Evolutionary conservation across 2,888 invertebrate species (phyloP), one percentile per base, ranked within the genome.

Genomic region (Tupiocoris notatus): DNA sequence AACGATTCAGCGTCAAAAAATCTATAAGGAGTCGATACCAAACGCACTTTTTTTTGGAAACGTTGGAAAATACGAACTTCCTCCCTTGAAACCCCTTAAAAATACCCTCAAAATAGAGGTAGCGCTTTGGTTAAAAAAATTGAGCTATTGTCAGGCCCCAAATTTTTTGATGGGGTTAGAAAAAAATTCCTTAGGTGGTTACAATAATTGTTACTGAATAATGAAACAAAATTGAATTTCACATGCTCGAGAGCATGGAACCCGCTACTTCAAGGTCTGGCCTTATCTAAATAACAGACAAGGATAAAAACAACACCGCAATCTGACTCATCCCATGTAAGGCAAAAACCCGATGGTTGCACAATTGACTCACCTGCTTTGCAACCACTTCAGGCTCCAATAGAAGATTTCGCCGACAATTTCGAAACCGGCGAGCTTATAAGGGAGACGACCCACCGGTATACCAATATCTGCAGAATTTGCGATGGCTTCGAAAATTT

Each of bases 341-440:
- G n/a, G n/a, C 59, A 59, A 59, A 59, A 59, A 59, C n/a, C 3
- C n/a, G 20, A 3, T 20, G 20, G 16, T 59, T 59, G 17, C 3
- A 59, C n/a, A 59, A 17, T 18, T 7, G 6, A 56, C 66, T 66
- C 24, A 92, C 93, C 90, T 91, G 84, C 90, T 89, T 81, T 88
- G 88, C 82, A 93, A 86, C 85, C 92, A 92, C 83, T 91, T 91
- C 75, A 91, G 87, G 67, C 88, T 89, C 90, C 92, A 92, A 84
- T 91, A 90, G 77, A 91, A 87, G 79, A 92, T 88, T 83, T 91
- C 92, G 64, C 92, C 92, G 81, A 88, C 86, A 77, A 92, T 85
- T 85, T 93, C 93, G 9, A 86, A 84, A 81, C 90, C 89, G 61
- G 88, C 87, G 81, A 92, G 87, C 79, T 89, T 88, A 83, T 91